Evolutionary conservation across 2,888 invertebrate species (phyloP), one percentile per base, ranked within the genome.

Genomic region (Ophion costatus): DNA sequence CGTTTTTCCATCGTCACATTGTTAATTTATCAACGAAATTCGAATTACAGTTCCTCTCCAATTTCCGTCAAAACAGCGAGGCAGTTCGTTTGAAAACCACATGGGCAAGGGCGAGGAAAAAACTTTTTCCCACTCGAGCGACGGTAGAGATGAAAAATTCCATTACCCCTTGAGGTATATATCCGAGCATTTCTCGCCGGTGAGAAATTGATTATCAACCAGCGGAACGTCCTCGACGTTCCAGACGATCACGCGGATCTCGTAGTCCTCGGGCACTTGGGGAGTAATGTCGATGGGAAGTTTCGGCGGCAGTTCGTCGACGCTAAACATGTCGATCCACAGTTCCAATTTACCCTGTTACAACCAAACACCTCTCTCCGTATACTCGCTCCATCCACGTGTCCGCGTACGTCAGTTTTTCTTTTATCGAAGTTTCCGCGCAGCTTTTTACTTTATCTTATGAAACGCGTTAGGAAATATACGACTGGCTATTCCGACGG

Each of bases 251-350:
- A 96, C 95, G 79, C 97, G 95, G 57, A 97, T 94, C 92, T 97
- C 97, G 90, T 96, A 97, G 11, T 94, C 92, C 88, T 95, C 94
- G 0, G 97, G 96, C 87, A 96, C 95, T 38, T 96, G 94, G 0
- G 97, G 97, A 6, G 96, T 95, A 77, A 98, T 97, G 90, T 98
- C 96, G 0, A 98, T 95, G 20, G 96, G 95, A 14, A 91, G 90
- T 87, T 90, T 92, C n/a, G 95, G 95, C 0, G 98, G 97, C 17
- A 96, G 94, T 20, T 95, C 95, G 89, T 92, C 92, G 22, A 92
- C 86, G 61, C 97, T 96, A 91, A 97, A 98, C 92, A 98, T 96
- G 92, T 98, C 98, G 17, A 98, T 94, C 98, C 98, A 98, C 94
- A 98, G 95, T 93, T 98, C 97, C 73, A 98, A 92, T 94, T 97